Percentiles rank a stretch among this genome's conserved stretches.
These are phyloP conservation scores for Nibea albiflora DNA, from an alignment of 2,113 vertebrate species.

Conservation along the genomic window DNA sequence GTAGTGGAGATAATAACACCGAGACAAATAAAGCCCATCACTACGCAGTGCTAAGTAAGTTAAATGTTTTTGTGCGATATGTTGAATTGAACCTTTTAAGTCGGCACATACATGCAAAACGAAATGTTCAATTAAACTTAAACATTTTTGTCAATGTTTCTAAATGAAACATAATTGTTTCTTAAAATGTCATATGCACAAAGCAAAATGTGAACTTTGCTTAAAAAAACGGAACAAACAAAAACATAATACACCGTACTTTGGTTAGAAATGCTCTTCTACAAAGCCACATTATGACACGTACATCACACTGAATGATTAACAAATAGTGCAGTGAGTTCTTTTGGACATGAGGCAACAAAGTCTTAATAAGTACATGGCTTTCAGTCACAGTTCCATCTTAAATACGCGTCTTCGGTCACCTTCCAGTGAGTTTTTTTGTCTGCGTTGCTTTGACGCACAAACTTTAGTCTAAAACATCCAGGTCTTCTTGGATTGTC, in stretches of 20 bases:
- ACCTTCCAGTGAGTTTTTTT: slow-evolving; percentile 15
- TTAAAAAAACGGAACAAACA: slow-evolving; percentile 10
- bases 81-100: slow-evolving; percentile 11
- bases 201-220: slow-evolving; percentile 24
- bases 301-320: slow-evolving; percentile 25
- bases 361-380: slow-evolving; percentile 49
- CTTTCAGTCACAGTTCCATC: slow-evolving; percentile 33
- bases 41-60: not conserved
- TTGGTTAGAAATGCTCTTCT: slow-evolving; percentile 39
- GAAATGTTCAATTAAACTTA: slow-evolving; percentile 73
- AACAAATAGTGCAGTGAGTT: slow-evolving; percentile 46
- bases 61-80: not conserved
- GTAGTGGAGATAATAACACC: not conserved
- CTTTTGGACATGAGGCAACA: slow-evolving; percentile 34
- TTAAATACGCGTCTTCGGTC: slow-evolving; percentile 13
- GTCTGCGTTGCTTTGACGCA: not conserved
- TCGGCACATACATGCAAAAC: slow-evolving; percentile 60
- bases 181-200: slow-evolving; percentile 15
- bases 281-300: slow-evolving; percentile 20
- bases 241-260: slow-evolving; percentile 20
- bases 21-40: not conserved
- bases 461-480: slow-evolving; percentile 26
- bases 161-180: slow-evolving; percentile 62
- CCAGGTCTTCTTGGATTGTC: slow-evolving; percentile 25
- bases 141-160: slow-evolving; percentile 64